These are phyloP conservation scores for Phyllostomus discolor DNA, from an alignment of 2,113 vertebrate genomes.

Conservation along the genomic window DNA sequence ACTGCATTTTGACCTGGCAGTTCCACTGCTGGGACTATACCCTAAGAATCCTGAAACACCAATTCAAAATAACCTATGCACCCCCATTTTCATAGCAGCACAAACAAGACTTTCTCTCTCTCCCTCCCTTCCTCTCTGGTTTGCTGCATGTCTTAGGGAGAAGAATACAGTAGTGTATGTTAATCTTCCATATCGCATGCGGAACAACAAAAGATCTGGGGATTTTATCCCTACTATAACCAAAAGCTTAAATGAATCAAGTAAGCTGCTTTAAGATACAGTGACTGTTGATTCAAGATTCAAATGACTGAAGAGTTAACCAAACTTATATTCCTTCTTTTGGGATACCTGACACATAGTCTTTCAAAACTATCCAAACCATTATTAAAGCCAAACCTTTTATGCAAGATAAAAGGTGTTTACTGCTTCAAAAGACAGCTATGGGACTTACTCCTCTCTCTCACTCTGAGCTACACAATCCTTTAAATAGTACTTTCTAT, in stretches of 20 bases:
- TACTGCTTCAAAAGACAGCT: conserved; percentile 62
- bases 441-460: conserved; percentile 16
- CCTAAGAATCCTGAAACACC: too few species aligned
- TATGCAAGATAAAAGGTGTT: conserved; percentile 59
- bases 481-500: conserved; percentile 61
- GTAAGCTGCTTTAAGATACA: neutral
- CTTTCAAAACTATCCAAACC: conserved; percentile 35
- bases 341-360: conserved; percentile 37
- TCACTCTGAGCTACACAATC: conserved; percentile 24
- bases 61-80: too few species aligned
- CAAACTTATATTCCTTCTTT: conserved; percentile 56
- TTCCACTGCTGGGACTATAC: too few species aligned
- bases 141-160: conserved; percentile 20
- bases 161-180: neutral
- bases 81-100: too few species aligned
- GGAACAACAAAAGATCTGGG: neutral
- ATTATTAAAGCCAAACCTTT: conserved; percentile 43
- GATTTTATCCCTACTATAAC: neutral
- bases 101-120: neutral
- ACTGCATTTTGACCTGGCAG: too few species aligned
- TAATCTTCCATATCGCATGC: neutral
- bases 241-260: conserved; percentile 48
- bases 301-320: conserved; percentile 46
- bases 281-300: conserved; percentile 47
- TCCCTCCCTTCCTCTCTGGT: neutral